Evolutionary conservation across 2,797 vertebrate genomes (phyloP), one percentile per base, ranked within the genome.

Genomic region (Crenichthys baileyi): DNA sequence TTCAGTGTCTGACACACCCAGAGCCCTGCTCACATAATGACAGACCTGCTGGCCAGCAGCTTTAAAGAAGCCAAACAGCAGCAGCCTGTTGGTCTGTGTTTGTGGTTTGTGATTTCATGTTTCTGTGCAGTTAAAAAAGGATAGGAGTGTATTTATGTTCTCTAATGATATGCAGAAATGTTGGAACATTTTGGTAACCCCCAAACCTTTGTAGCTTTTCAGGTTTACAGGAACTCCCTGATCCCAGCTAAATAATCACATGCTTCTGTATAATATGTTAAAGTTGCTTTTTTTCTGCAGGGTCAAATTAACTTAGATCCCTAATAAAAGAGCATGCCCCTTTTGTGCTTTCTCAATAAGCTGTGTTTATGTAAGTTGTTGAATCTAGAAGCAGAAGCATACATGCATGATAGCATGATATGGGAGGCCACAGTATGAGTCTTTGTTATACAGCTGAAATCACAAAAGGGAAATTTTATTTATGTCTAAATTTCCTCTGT

Each of bases 1-100:
- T 86, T 78, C 87, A 80, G 76, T 78, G 72, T 78, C 85, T 68
- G 92, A 92, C 91, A 93, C 93, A 91, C 93, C 93, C 93, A 91
- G 70, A 86, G 85, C 82, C 56, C 58, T 83, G 85, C 76, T 90
- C 79, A 55, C 83, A 81, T 93, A 92, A 92, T 93, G 81, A 93
- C 85, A 93, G 87, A 87, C 75, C 86, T 74, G 80, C 87, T 85
- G 85, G 80, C 63, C 84, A 80, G 72, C 78, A 85, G 71, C 79
- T 82, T 86, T 79, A 84, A 73, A 81, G 79, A 77, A 80, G 75
- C 76, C 79, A 56, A 87, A 83, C 75, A 80, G 85, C 80, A 82
- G 79, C 58, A 75, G 68, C 51, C 77, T 80, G 75, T 73, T 78
- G 48, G 4, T 16, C 67, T 20, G 26, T 74, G 79, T 65, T 67